Evolutionary conservation across 2,113 vertebrate genomes (phyloP), one percentile per base, ranked within the genome.

Genomic region (Pollachius pollachius): DNA sequence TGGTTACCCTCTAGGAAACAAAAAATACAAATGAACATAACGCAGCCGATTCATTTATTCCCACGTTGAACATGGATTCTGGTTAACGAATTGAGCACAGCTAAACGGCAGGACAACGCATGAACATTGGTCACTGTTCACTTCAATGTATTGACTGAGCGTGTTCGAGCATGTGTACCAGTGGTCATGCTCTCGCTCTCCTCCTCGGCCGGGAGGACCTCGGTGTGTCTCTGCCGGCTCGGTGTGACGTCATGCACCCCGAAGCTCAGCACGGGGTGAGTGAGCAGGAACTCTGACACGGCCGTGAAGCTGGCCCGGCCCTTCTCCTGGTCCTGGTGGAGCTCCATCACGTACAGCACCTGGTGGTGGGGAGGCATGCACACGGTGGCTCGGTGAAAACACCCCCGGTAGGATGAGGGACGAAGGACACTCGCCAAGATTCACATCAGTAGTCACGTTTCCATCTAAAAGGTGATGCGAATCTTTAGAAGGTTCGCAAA

Each of bases 321-420:
- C 12, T 95, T 95, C 17, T 96, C 96, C 83, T 95, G 93, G 81
- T 98, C 96, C 90, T 99, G 97, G 19, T 92, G 88, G 68, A 99
- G 89, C 85, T 98, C 96, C 96, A 99, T 99, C 84, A 98, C 96
- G 1, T 99, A 99, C 25, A 99, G 90, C 15, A 99, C 97, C 97
- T 99, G 83, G 12, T 70, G 54, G 58, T 8, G 13, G 15, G 12
- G n/a, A 17, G 65, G 52, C 52, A 15, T 30, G 68, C 37, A 67
- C n/a, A 27, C 1, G 4, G 65, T 48, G 41, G 48, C n/a, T 23
- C 3, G n/a, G 15, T 52, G 63, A 13, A 65, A 41, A 19, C 6
- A 65, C 41, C 41, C 41, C 41, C 8, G 8, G 1, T 48, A 9
- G 41, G 11, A 48, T 48, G 41, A 48, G 8, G 41, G 37, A 23